Conservation (phyloP, 2,113 vertebrate genomes). For the Trachemys scripta region DNA sequence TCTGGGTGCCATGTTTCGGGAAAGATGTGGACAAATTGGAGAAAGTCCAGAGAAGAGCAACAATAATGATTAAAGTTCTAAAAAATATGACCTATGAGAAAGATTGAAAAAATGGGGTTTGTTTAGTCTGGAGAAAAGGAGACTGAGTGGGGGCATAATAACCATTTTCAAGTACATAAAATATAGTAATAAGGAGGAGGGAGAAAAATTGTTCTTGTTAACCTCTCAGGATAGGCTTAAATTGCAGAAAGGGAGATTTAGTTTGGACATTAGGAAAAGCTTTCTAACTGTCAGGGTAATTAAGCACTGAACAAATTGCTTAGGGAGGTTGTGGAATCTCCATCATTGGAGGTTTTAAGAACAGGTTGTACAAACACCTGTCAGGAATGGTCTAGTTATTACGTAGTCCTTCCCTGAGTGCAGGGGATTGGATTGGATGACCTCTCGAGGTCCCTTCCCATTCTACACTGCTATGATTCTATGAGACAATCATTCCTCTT, state of each 20-base stretch:
- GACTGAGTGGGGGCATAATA: neutral
- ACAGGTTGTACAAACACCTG: too few species aligned
- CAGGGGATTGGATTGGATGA: too few species aligned
- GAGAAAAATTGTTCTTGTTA: neutral
- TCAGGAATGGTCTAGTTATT: too few species aligned
- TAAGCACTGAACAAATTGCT: neutral
- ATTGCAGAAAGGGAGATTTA: neutral
- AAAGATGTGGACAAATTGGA: neutral
- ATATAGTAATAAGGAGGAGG: neutral
- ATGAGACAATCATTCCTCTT: too few species aligned
- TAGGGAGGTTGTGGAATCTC: neutral
- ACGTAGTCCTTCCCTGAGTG: too few species aligned
- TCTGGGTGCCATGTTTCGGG: neutral
- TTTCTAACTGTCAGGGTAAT: neutral
- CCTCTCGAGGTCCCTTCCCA: too few species aligned
- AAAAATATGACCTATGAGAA: neutral
- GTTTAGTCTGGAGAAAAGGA: neutral
- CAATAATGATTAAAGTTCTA: neutral
- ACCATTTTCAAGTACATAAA: neutral
- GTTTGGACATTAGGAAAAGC: neutral
- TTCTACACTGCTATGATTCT: too few species aligned
- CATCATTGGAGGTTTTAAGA: neutral
- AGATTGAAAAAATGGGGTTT: neutral
- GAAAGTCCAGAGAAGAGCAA: neutral
- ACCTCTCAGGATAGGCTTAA: neutral